Percentiles rank a stretch among this genome's conserved stretches.
Conservation (phyloP, 2,113 vertebrate genomes). For the Pteronura brasiliensis region DNA sequence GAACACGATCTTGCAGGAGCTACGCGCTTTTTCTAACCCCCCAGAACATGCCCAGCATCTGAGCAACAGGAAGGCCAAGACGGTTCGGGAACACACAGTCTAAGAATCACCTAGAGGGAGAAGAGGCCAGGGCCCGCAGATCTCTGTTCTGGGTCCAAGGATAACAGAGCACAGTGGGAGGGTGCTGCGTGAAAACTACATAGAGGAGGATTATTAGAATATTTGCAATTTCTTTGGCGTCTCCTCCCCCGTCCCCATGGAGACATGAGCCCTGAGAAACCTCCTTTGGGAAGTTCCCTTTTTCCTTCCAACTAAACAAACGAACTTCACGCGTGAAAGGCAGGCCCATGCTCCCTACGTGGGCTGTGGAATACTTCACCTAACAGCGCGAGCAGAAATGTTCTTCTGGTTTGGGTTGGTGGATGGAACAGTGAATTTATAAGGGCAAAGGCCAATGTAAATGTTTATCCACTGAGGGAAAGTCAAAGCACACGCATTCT, state of each 20-base stretch:
- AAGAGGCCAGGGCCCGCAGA: not conserved
- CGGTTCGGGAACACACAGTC: not conserved
- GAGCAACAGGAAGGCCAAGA: not conserved
- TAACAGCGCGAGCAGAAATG: not conserved
- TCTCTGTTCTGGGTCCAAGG: conserved; percentile 10
- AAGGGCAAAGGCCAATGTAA: not conserved
- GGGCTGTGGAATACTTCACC: not conserved
- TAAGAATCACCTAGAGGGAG: not conserved
- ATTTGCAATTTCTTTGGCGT: not conserved
- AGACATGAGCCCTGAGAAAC: not conserved
- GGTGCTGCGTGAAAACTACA: not conserved
- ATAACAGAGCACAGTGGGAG: not conserved
- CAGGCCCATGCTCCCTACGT: not conserved
- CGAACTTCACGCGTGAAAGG: not conserved
- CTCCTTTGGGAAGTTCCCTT: not conserved
- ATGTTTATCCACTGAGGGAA: not conserved
- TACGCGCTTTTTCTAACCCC: not conserved
- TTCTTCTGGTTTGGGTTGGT: not conserved
- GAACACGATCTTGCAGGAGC: not conserved
- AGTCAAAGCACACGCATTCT: not conserved
- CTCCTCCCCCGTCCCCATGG: not conserved
- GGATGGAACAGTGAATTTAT: not conserved
- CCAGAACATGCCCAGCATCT: not conserved
- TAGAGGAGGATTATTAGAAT: not conserved
- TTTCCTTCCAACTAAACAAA: not conserved